A percentile compares a stretch with the other conserved stretches of the same genome.
phyloP scores from a whole-genome alignment of 2,888 invertebrate species.

The Caenorhabditis angaria region DNA sequence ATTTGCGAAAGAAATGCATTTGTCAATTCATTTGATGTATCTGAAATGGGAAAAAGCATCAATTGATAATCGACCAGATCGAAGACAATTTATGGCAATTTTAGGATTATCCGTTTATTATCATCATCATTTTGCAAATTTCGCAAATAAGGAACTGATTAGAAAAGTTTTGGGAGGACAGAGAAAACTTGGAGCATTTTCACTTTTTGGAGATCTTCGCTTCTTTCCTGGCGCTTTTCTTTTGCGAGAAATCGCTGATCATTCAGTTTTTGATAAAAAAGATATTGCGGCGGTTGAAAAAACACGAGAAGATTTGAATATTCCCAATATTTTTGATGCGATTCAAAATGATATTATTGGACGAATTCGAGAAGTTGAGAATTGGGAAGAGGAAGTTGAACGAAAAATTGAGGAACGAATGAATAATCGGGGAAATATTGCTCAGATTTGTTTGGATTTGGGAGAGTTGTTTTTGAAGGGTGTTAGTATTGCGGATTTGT shows the following conservation, averaged over 20 bases:
- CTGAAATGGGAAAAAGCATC: slow-evolving; percentile 56
- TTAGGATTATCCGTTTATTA: slow-evolving; percentile 55
- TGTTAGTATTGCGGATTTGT: slow-evolving; percentile 79
- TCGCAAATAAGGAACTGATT: slow-evolving; percentile 40
- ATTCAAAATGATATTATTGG: not conserved
- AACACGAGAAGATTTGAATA: not conserved
- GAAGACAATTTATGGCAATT: slow-evolving; percentile 47
- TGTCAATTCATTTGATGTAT: slow-evolving; percentile 43
- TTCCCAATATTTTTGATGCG: not conserved
- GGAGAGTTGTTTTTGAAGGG: slow-evolving; percentile 69
- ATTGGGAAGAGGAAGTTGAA: not conserved
- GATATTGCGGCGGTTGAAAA: slow-evolving; percentile 1
- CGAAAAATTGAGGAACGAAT: slow-evolving; percentile 1
- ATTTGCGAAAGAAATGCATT: slow-evolving; percentile 55
- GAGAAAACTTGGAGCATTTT: slow-evolving; percentile 73
- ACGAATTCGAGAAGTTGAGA: not conserved
- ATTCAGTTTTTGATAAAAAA: slow-evolving; percentile 44
- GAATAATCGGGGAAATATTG: not conserved
- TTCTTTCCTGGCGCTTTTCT: slow-evolving; percentile 79
- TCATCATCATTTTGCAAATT: slow-evolving; percentile 51
- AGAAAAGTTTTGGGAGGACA: slow-evolving; percentile 46
- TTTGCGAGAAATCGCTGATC: slow-evolving; percentile 37
- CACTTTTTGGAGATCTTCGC: slow-evolving; percentile 6
- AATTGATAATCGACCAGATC: slow-evolving; percentile 57
- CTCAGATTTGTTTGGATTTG: slow-evolving; percentile 20